phyloP scores from a whole-genome alignment of 2,113 vertebrate species.

The Onychorhynchus coronatus region DNA sequence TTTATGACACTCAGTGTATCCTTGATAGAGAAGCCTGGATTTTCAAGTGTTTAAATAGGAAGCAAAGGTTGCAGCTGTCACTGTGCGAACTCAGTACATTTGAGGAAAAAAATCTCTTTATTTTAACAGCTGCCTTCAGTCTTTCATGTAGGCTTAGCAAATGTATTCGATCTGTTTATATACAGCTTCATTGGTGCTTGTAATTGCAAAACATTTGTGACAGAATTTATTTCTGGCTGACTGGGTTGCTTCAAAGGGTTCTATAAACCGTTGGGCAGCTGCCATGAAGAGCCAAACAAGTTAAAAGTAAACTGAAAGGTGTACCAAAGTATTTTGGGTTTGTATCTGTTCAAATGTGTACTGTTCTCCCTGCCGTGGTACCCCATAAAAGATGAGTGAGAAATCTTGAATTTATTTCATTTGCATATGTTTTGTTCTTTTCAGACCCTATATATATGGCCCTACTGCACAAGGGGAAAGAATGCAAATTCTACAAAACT shows the following conservation, averaged over 20 bases:
- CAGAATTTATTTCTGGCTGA: constrained; percentile 49
- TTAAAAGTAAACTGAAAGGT: neutral
- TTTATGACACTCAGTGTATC: neutral
- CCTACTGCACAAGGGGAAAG: constrained; percentile 96
- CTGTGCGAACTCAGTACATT: constrained; percentile 31
- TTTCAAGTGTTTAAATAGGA: neutral
- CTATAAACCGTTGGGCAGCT: neutral
- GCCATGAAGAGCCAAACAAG: neutral
- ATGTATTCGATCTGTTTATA: neutral
- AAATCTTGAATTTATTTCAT: neutral
- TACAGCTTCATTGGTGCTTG: neutral
- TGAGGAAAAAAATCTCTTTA: constrained; percentile 7
- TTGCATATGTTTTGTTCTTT: neutral
- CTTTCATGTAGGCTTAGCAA: constrained; percentile 39
- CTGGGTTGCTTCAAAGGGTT: neutral
- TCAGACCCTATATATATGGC: constrained; percentile 94
- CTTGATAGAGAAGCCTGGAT: neutral
- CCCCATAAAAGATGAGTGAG: neutral
- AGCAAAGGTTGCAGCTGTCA: constrained; percentile 39
- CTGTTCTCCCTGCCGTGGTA: neutral
- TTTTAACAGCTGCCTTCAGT: constrained; percentile 48
- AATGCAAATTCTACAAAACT: constrained; percentile 98
- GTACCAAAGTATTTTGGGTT: neutral
- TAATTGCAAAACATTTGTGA: constrained; percentile 29
- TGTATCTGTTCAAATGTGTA: neutral